Base-by-base conservation (phyloP, 1,140 invertebrate genomes). In the Dolichoris vasculosae region DNA sequence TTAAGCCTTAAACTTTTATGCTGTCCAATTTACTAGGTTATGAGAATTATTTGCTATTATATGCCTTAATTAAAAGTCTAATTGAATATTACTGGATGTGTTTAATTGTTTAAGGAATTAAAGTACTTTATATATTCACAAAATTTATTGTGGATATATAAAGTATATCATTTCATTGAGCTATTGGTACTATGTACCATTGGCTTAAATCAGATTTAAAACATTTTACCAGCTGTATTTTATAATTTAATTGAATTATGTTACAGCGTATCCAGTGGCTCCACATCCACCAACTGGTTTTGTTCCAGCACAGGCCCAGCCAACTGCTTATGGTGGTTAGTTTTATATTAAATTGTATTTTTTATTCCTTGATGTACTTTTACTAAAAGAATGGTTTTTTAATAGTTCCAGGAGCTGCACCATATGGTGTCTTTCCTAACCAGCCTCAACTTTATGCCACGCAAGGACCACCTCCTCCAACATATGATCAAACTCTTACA, bases 401-500 rank as follows among this genome's bases (percentile, higher is more conserved):
- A 38, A 75, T 88, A 95, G 95, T 95, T 92, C 94, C 95, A 85
- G 94, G 95, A 77, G 95, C 95, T n/a, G 92, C 94, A 30, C 95
- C 95, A 63, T 96, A 95, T 91, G 95, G 95, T 78, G 93, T 95
- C 83, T 96, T 94, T 92, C 95, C 89, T 90, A 95, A 91, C 92
- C 95, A 92, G 88, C 95, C 91, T 90, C 95, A 90, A 92, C 94
- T 90, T 87, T 95, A 90, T 92, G 92, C 92, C 77, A 90, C 91
- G 48, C 93, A 93, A 94, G 92, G 94, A 92, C 92, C 94, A 51
- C 95, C 95, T 7, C 95, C 95, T 38, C 94, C 94, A 51, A 94
- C 95, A 35, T 96, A 96, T 88, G 95, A 96, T 90, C 95, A 96
- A 92, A 94, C 95, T 87, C 91, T 94, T 88, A 94, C 94, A 63